Percentiles rank a stretch among this genome's conserved stretches.
Evolutionary conservation across 23 tunicate genomes (phyloP).

Genomic region (Halocynthia aurantium): DNA sequence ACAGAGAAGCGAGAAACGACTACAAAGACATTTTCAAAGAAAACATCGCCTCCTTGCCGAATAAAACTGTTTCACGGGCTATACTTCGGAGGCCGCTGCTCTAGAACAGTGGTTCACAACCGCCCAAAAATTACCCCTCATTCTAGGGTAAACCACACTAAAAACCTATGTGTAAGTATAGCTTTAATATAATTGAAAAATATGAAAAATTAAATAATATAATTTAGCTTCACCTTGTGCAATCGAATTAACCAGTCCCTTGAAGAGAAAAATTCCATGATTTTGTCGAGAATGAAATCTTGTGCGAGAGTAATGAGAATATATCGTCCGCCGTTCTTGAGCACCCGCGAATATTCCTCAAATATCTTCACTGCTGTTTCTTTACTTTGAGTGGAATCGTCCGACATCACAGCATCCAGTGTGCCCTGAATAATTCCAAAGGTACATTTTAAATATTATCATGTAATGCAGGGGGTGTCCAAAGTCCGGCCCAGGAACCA

Average conservation of each 20-base stretch:
- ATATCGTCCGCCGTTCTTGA: constrained; percentile 77
- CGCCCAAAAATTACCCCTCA: neutral
- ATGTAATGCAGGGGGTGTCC: too few species aligned
- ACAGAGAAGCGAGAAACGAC: too few species aligned
- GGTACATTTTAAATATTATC: too few species aligned
- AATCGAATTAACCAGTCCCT: constrained; percentile 66
- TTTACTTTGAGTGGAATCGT: constrained; percentile 29
- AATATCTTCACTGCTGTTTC: constrained; percentile 49
- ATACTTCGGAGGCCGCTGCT: too few species aligned
- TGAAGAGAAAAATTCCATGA: constrained; percentile 43
- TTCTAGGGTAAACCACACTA: neutral
- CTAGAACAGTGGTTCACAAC: neutral
- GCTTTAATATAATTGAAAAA: neutral
- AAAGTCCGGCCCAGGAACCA: too few species aligned
- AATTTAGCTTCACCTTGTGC: constrained; percentile 46
- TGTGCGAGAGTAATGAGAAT: constrained; percentile 75
- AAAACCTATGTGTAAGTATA: neutral
- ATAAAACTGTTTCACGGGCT: too few species aligned
- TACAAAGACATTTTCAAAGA: too few species aligned
- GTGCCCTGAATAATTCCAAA: constrained; percentile 55
- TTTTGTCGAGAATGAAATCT: constrained; percentile 55
- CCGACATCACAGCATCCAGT: constrained; percentile 90
- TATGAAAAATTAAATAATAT: neutral
- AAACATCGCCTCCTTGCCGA: too few species aligned
- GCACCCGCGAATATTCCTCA: constrained; percentile 51